Evolutionary conservation across 2,113 vertebrate genomes (phyloP), one percentile per base, ranked within the genome.

Genomic region (Ptilonorhynchus violaceus): DNA sequence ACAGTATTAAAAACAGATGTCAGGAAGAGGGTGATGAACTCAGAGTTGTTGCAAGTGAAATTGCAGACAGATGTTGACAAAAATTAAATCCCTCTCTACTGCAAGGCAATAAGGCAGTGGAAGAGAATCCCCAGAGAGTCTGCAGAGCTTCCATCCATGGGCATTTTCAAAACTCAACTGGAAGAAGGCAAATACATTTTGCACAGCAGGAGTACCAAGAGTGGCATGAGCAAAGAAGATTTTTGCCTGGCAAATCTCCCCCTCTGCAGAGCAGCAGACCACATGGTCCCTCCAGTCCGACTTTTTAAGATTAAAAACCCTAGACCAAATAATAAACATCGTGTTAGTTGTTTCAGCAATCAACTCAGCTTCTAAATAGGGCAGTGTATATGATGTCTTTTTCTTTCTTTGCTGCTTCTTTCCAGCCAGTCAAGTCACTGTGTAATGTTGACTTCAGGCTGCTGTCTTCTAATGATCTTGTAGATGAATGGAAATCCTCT

Each of bases 311-410:
- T 27, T 30, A 64, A 78, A 27, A 0, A 1, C 37, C 47, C 49
- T 58, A 53, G 58, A 73, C 11, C 1, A 1, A 59, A 47, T 22
- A 73, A 28, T 9, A 72, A 69, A 44, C 8, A 25, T 7, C 7
- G 13, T 0, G 1, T 30, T 56, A 59, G 11, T 17, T 1, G 7
- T 68, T 60, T 35, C 58, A 82, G 25, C 0, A 1, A 88, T 27
- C 7, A 69, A 0, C 18, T 46, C 1, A 0, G 33, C 2, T 2
- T 44, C 35, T 60, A 83, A 37, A 44, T 2, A 56, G 7, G 14
- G 46, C 44, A 81, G n/a, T 5, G 7, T n/a, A 22, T 19, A 46
- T 39, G 25, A 37, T 1, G 1, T 33, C 24, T 85, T 75, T 72
- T 37, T n/a, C 15, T 73, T 62, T 79, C 27, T 31, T 33, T 47